Evolutionary conservation across 2,113 vertebrate species (phyloP).

Genomic region (Calyptomena viridis): DNA sequence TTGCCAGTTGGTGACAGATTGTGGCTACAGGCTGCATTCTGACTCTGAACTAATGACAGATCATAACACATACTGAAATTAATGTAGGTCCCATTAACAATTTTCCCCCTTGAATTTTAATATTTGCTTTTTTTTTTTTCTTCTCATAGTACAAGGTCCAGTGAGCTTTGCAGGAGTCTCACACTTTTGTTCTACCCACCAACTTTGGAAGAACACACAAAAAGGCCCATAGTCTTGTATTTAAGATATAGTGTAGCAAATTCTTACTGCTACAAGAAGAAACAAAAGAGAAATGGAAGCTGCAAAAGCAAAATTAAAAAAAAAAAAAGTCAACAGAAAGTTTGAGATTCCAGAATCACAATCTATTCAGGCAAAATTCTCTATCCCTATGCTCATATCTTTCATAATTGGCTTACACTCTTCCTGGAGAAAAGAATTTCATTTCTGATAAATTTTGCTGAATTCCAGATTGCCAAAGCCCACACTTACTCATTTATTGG

Average conservation of each 20-base stretch:
- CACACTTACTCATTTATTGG: background rate
- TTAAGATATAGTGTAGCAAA: background rate
- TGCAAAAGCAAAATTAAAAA: background rate
- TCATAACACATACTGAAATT: background rate
- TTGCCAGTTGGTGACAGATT: background rate
- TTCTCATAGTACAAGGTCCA: background rate
- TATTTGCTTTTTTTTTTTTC: background rate
- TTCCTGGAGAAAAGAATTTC: background rate
- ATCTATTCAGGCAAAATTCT: background rate
- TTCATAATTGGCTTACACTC: background rate
- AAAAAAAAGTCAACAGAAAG: background rate
- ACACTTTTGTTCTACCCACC: background rate
- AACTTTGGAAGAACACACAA: background rate
- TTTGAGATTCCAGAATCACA: background rate
- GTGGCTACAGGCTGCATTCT: constrained; percentile 19
- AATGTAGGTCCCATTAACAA: background rate
- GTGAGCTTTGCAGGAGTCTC: background rate
- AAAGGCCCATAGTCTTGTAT: background rate
- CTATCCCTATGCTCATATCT: background rate
- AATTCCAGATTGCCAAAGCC: background rate
- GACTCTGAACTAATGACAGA: background rate
- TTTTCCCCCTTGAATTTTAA: background rate
- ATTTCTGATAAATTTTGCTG: background rate
- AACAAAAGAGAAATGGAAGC: background rate
- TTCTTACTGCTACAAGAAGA: background rate